Conservation (phyloP, 2,888 invertebrate species). For the Taenaris catops region DNA sequence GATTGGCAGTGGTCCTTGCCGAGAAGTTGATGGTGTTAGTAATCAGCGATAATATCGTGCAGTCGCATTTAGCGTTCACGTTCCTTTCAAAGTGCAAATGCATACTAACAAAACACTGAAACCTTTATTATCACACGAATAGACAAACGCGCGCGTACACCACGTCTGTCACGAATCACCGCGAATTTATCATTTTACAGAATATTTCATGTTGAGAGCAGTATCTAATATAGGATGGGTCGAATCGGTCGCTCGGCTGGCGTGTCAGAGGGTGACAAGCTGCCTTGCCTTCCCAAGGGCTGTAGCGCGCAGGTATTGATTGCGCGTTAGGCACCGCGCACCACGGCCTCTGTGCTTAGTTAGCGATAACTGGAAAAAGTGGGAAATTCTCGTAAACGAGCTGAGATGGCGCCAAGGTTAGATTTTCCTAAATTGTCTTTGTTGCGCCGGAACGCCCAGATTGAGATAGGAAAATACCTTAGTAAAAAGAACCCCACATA, state of each 20-base stretch:
- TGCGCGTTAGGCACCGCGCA: conserved; percentile 43
- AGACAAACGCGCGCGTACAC: conserved; percentile 28
- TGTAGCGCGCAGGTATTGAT: conserved; percentile 66
- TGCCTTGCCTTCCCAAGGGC: conserved; percentile 35
- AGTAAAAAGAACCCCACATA: too few species aligned
- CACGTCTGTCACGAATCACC: conserved; percentile 14
- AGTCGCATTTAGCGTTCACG: conserved; percentile 96
- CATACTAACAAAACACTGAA: conserved; percentile 79
- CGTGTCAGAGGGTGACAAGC: conserved; percentile 61
- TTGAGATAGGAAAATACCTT: conserved; percentile 7
- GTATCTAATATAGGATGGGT: conserved; percentile 30
- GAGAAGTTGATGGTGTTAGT: conserved; percentile 99
- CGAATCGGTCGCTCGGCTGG: conserved; percentile 43
- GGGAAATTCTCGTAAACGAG: conserved; percentile 50
- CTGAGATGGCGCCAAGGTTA: conserved; percentile 51
- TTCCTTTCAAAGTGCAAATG: conserved; percentile 98
- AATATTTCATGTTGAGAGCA: conserved; percentile 17
- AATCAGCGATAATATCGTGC: conserved; percentile 94
- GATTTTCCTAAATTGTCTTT: conserved; percentile 5
- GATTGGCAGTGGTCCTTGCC: conserved; percentile 86
- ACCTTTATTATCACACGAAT: conserved; percentile 25
- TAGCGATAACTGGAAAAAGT: conserved; percentile 34
- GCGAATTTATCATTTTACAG: conserved; percentile 37
- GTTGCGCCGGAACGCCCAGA: too few species aligned
- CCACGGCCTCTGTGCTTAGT: conserved; percentile 50